Percentiles rank a stretch among this genome's conserved stretches.
Conservation (phyloP, 2,888 invertebrate species). For the Metallyticus violacea region DNA sequence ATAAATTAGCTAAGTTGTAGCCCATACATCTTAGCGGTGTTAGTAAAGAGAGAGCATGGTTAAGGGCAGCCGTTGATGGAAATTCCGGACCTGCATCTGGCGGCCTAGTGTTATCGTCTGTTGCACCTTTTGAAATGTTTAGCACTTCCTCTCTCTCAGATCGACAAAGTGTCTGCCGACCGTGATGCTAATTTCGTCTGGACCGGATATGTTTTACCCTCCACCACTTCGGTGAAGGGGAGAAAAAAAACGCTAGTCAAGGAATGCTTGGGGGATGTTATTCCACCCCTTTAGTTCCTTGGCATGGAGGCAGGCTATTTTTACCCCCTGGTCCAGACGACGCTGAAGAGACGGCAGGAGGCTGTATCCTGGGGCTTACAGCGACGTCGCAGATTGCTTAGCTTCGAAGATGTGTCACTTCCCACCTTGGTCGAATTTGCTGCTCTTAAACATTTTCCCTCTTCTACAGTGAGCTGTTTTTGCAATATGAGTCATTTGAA, state of each 20-base stretch:
- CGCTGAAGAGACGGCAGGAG: background rate
- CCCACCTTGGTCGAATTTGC: background rate
- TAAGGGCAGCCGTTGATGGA: background rate
- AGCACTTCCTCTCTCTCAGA: background rate
- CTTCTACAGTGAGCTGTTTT: background rate
- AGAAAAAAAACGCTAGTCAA: background rate
- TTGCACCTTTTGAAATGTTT: background rate
- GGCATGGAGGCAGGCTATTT: constrained; percentile 3
- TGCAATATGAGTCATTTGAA: background rate
- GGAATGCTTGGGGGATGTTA: constrained; percentile 2
- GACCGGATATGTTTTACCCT: constrained; percentile 1
- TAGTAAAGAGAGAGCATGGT: background rate
- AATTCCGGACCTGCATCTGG: background rate
- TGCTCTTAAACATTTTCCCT: too few relatives aligned
- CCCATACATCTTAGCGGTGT: background rate
- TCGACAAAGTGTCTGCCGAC: background rate
- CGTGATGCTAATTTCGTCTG: background rate
- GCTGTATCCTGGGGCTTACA: too few relatives aligned
- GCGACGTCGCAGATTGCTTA: background rate
- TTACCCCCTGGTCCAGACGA: constrained; percentile 8
- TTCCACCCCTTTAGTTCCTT: constrained; percentile 10
- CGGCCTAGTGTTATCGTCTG: background rate
- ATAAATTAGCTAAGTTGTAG: background rate
- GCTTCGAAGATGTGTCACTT: background rate
- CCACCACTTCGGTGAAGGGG: background rate